phyloP scores from a whole-genome alignment of 1,140 invertebrate genomes.

The Phenacoccus solenopsis region DNA sequence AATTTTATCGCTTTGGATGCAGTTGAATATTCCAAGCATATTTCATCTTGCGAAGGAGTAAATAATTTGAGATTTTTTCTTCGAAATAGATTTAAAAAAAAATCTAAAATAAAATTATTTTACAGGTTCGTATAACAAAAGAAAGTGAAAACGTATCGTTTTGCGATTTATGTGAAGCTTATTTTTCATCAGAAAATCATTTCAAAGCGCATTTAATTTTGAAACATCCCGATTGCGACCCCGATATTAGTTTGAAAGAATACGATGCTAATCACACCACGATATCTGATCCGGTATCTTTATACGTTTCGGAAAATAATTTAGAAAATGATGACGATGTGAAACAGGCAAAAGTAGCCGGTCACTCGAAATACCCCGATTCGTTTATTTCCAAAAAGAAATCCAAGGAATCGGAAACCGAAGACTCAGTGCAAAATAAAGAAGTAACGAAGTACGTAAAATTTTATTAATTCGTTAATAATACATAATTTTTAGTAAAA shows the following conservation, averaged over 20 bases:
- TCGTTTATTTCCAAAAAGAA: background rate
- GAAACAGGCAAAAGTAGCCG: background rate
- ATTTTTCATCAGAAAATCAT: constrained; percentile 8
- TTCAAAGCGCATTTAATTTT: constrained; percentile 5
- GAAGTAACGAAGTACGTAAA: too few relatives aligned
- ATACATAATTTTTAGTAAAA: too few relatives aligned
- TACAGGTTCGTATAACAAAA: background rate
- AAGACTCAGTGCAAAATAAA: too few relatives aligned
- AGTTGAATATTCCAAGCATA: background rate
- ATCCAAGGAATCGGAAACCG: background rate
- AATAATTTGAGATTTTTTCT: background rate
- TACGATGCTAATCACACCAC: background rate
- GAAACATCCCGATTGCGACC: background rate
- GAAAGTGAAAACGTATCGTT: background rate
- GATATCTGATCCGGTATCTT: background rate
- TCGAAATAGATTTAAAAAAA: background rate
- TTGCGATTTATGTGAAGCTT: background rate
- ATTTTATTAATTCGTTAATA: too few relatives aligned
- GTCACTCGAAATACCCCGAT: background rate
- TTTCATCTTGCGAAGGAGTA: constrained; percentile 6
- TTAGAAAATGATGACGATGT: background rate
- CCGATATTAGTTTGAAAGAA: background rate
- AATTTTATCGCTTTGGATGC: constrained; percentile 6
- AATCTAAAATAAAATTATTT: background rate
- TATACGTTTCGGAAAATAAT: constrained; percentile 7